Base-by-base conservation (phyloP, 2,113 vertebrate species). In the Telmatochromis sp. region DNA sequence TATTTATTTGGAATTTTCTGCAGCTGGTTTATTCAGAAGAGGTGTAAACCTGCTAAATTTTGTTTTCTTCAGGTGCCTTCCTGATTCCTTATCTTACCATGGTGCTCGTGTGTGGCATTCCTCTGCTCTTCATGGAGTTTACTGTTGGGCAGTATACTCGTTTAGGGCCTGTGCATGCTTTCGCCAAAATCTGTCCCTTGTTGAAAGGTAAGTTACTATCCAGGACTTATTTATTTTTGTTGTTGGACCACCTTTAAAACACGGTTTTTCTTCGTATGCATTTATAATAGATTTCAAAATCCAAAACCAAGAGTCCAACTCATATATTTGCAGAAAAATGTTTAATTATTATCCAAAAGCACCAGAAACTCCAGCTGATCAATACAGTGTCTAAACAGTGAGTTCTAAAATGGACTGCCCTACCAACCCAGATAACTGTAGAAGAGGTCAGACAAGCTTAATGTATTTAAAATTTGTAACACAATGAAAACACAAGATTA, bases 91-190 rank as follows among this genome's bases (percentile, higher is more conserved):
- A 97, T 85, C 17, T 96, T 12, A 86, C 40, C 82, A 97, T 97
- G 96, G 81, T 97, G 86, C 11, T 96, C 21, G 60, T 96, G 71
- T 97, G 96, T 84, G 96, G 95, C 47, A 92, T 97, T 65, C 96
- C 96, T 28, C 92, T 97, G 89, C 94, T 97, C 40, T 94, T 95
- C 82, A 92, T 97, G 94, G 96, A 97, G 85, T 97, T 95, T 87
- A 35, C 94, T 5, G 83, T 97, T 6, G 96, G 96, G 2, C 96
- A 97, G 92, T 97, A 95, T 87, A 96, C 94, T 10, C 90, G 80
- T 5, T 89, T 96, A 87, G 96, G 96, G 28, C 94, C 96, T 5
- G 95, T 96, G n/a, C 96, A 95, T 50, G 94, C 94, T 60, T 63
- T 97, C 2, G 86, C 93, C 37, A 95, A 95, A 93, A 90, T 96